Base-by-base conservation (phyloP, 2,888 invertebrate genomes). In the Torymus aiolomorphi region DNA sequence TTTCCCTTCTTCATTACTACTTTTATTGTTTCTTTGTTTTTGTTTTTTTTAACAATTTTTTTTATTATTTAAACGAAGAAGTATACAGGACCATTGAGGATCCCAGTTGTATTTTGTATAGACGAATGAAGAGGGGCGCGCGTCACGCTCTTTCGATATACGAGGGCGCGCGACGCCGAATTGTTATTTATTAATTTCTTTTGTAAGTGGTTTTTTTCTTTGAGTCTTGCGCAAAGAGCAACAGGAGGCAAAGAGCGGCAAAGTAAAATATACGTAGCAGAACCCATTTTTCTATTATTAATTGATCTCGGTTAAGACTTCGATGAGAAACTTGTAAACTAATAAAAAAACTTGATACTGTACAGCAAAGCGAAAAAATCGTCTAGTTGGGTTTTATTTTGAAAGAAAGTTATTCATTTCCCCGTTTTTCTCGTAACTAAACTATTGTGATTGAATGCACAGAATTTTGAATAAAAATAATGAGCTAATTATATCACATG, bases 161-260 rank as follows among this genome's bases (percentile, higher is more conserved):
- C 42, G 42, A 42, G 42, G 42, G 42, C 54, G 59, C 14, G 2
- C 12, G 42, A 51, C 51, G 52, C 42, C 5, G 14, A 71, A 52
- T 62, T 80, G 81, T 82, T 80, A 82, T 82, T 82, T 82, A 82
- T 82, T 77, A 66, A 79, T 79, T 80, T 79, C 65, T 79, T 77
- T 79, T 82, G 70, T 77, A 74, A 76, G 61, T 73, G 76, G 63
- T 63, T 81, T 73, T 42, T 78, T 61, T 66, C 20, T 65, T 62
- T 67, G 62, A 63, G 59, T 51, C 62, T 78, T 71, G 71, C 63
- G 72, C 59, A 62, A 51, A 42, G 42, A 42, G 42, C 42, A 8
- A 42, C 8, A 8, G 42, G 42, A 8, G 42, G 8, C 5, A 8
- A 42, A 42, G 42, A 10, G 8, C 18, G 59, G 51, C 20, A 18